phyloP scores from a whole-genome alignment of 2,113 vertebrate species.

The Silurus asotus region DNA sequence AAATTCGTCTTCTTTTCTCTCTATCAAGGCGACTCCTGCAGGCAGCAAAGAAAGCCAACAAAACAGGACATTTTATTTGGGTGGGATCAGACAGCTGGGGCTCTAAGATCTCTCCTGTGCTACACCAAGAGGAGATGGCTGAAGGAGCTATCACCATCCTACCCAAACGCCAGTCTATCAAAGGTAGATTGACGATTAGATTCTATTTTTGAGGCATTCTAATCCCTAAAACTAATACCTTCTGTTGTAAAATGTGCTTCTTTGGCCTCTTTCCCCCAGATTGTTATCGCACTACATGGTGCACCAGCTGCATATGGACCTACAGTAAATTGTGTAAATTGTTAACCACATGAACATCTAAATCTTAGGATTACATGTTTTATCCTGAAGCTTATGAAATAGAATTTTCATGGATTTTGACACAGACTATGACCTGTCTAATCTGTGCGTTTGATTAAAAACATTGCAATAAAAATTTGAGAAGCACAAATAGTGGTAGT shows the following conservation, averaged over 20 bases:
- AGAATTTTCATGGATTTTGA: too few relatives aligned
- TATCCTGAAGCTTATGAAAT: too few relatives aligned
- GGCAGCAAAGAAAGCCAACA: constrained; percentile 90
- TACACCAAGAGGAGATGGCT: constrained; percentile 91
- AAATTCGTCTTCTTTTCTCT: background rate
- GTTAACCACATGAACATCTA: too few relatives aligned
- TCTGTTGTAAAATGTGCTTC: background rate
- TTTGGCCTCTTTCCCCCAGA: background rate
- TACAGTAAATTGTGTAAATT: too few relatives aligned
- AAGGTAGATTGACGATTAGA: constrained; percentile 71
- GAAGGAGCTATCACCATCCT: constrained; percentile 94
- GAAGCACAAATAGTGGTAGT: too few relatives aligned
- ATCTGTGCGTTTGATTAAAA: too few relatives aligned
- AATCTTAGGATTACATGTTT: too few relatives aligned
- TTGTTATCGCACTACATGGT: background rate
- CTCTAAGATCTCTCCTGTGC: constrained; percentile 90
- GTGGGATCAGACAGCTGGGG: constrained; percentile 99
- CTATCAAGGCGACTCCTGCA: constrained; percentile 83
- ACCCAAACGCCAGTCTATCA: constrained; percentile 88
- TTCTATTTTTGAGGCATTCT: background rate
- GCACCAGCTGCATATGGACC: too few relatives aligned
- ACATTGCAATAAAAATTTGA: too few relatives aligned
- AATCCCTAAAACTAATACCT: background rate
- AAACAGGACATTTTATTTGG: constrained; percentile 97
- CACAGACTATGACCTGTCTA: too few relatives aligned